phyloP scores from a whole-genome alignment of 2,888 invertebrate genomes.

The Cyrtodaria siliqua region DNA sequence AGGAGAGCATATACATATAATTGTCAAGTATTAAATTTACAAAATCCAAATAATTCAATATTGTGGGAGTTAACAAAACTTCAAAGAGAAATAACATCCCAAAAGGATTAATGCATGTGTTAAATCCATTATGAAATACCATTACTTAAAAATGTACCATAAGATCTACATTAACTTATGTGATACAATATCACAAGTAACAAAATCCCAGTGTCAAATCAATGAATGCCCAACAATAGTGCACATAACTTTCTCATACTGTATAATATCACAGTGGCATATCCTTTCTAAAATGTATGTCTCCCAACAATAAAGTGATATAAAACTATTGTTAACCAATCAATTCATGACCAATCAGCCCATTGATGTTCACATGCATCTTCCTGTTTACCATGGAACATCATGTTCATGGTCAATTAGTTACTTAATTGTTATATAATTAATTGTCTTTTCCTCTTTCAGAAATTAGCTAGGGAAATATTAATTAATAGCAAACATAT shows the following conservation, averaged over 20 bases:
- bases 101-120: slow-evolving; percentile 9
- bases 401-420: background rate
- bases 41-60: too few species aligned
- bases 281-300: slow-evolving; percentile 13
- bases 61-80: too few species aligned
- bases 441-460: slow-evolving; percentile 3
- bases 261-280: slow-evolving; percentile 7
- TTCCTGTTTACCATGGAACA: background rate
- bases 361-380: background rate
- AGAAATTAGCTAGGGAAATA: slow-evolving; percentile 10
- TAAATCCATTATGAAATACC: slow-evolving; percentile 18
- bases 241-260: too few species aligned
- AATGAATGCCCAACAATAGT: too few species aligned
- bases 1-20: too few species aligned
- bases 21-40: too few species aligned
- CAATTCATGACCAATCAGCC: slow-evolving; percentile 35
- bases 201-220: too few species aligned
- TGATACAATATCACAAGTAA: too few species aligned
- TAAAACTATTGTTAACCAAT: slow-evolving; percentile 15
- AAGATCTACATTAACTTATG: too few species aligned
- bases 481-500: slow-evolving; percentile 14
- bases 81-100: too few species aligned
- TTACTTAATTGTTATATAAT: background rate
- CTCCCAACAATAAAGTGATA: slow-evolving; percentile 15
- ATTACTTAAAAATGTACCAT: background rate